These are phyloP conservation scores for Corythornis cristatus DNA, from an alignment of 2,113 vertebrate genomes.

Conservation along the genomic window DNA sequence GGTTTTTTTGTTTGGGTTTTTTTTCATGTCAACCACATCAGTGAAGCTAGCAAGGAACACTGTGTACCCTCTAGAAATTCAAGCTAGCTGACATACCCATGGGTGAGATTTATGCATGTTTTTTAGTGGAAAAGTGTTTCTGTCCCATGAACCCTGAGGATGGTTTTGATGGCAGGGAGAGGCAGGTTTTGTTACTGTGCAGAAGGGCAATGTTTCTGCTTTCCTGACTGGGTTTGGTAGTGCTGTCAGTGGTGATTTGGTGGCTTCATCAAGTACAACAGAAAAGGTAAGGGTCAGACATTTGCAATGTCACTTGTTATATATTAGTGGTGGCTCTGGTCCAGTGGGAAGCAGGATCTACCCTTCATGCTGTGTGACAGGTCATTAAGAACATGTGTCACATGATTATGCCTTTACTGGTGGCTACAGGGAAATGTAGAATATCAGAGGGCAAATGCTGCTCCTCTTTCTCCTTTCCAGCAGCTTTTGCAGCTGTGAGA, in stretches of 20 bases:
- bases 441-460: not conserved
- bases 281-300: not conserved
- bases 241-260: not conserved
- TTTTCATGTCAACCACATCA: not conserved
- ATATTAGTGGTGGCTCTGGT: not conserved
- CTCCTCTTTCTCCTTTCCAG: not conserved
- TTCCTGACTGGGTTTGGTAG: not conserved
- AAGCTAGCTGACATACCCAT: fast-evolving
- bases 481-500: not conserved
- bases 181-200: not conserved
- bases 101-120: not conserved
- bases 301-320: not conserved
- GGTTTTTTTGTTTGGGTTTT: too few relatives aligned
- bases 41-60: not conserved
- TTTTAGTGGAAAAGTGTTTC: not conserved
- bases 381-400: not conserved
- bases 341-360: not conserved
- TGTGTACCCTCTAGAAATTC: not conserved
- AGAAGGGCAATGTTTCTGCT: not conserved
- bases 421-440: not conserved
- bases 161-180: not conserved
- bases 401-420: not conserved
- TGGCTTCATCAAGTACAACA: not conserved
- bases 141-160: not conserved
- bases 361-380: not conserved